Base-by-base conservation (phyloP, 2,888 invertebrate genomes). In the Syritta pipiens region DNA sequence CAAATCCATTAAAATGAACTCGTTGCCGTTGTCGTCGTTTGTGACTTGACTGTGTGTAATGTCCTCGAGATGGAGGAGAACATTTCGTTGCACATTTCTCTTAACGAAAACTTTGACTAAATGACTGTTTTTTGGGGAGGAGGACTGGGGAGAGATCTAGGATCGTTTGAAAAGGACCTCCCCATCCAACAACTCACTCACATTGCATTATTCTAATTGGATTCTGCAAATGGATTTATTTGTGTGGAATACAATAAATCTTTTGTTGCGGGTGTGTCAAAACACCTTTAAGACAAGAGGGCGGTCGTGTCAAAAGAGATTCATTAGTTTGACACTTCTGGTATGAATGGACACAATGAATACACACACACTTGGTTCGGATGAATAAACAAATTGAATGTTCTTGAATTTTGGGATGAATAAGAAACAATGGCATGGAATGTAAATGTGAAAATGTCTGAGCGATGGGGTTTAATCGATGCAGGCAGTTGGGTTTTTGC, bases 131-230 rank as follows among this genome's bases (percentile, higher is more conserved):
- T 44, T 67, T 62, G 65, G 51, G 51, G 51, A 60, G 55, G 72
- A 59, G 53, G 24, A 1, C n/a, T 10, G 37, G 24, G 17, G 14
- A 7, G 12, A 19, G 32, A 32, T 10, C 48, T 40, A 69, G 42
- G 32, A n/a, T 79, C 72, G 60, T 67, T 67, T 79, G 42, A 60
- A 53, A 42, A 46, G 26, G 71, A 42, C 26, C n/a, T n/a, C n/a
- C 42, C 10, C 24, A 12, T 40, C 17, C 3, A 0, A n/a, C 12
- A 2, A 10, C 51, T 20, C 48, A 55, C 44, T 71, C 65, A 42
- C 26, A 62, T 55, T 79, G 79, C 79, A 79, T 79, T 79, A 79
- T 79, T 79, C 79, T 79, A 79, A 79, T 74, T 49, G 79, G 79
- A 77, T 68, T 79, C 67, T 28, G 49, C 67, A 67, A 79, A 79